These are phyloP conservation scores for Platysternon megacephalum DNA, from an alignment of 2,113 vertebrate genomes.

Conservation along the genomic window DNA sequence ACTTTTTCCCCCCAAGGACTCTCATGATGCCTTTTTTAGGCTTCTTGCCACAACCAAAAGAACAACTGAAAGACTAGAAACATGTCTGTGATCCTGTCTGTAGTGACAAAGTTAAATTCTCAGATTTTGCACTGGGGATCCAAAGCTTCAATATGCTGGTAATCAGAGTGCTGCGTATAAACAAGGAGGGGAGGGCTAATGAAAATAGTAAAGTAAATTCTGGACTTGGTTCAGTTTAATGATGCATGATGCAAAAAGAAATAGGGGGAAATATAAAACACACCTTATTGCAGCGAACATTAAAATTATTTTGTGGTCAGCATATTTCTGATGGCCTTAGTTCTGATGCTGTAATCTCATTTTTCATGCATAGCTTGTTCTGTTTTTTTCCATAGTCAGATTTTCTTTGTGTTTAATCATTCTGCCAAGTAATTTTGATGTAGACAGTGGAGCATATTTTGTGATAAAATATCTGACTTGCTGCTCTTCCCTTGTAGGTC, in stretches of 20 bases:
- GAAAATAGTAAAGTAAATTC: not conserved
- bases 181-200: not conserved
- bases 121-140: not conserved
- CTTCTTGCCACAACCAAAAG: not conserved
- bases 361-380: slow-evolving; percentile 69
- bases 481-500: slow-evolving; percentile 43
- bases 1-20: not conserved
- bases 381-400: slow-evolving; percentile 42
- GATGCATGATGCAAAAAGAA: not conserved
- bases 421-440: slow-evolving; percentile 56
- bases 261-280: not conserved
- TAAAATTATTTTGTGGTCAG: slow-evolving; percentile 55
- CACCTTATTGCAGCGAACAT: not conserved
- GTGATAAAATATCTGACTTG: not conserved
- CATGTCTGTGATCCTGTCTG: not conserved
- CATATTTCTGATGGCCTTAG: slow-evolving; percentile 49
- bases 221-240: not conserved
- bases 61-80: not conserved
- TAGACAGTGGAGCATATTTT: slow-evolving; percentile 10
- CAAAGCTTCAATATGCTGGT: not conserved
- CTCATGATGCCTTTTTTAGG: not conserved
- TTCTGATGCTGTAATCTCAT: slow-evolving; percentile 65
- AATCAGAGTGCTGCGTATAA: not conserved
- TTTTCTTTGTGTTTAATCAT: slow-evolving; percentile 55
- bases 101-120: not conserved